A percentile compares a stretch with the other conserved stretches of the same genome.
Evolutionary conservation across 2,888 invertebrate genomes (phyloP).

Genomic region (Ichneumoninae sp.): DNA sequence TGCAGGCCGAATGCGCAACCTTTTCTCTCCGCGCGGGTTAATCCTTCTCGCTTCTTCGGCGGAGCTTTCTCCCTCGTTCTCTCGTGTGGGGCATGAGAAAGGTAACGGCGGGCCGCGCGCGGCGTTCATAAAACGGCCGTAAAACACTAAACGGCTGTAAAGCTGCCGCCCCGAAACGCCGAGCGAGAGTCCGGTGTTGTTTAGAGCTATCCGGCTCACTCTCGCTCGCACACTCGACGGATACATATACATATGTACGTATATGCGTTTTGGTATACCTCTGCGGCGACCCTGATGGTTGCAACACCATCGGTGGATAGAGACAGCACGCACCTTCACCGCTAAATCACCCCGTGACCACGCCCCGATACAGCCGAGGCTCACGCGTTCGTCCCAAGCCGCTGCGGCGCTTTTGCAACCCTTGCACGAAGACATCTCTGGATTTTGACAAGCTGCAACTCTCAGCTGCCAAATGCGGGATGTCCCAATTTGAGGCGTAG

Average conservation of each 20-base stretch:
- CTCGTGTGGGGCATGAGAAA: slow-evolving; percentile 61
- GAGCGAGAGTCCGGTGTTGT: slow-evolving; percentile 70
- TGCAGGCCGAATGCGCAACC: slow-evolving; percentile 28
- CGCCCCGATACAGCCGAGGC: slow-evolving; percentile 74
- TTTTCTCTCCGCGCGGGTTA: slow-evolving; percentile 4
- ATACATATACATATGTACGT: not conserved
- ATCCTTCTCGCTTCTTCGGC: not conserved
- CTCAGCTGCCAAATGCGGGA: slow-evolving; percentile 26
- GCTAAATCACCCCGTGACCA: slow-evolving; percentile 82
- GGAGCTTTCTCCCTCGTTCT: slow-evolving; percentile 54
- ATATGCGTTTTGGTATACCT: slow-evolving; percentile 62
- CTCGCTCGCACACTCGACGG: slow-evolving; percentile 25
- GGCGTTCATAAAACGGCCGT: slow-evolving; percentile 84
- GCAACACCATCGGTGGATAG: slow-evolving; percentile 73
- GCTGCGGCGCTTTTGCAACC: slow-evolving; percentile 39
- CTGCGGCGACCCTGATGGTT: slow-evolving; percentile 69
- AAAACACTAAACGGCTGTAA: slow-evolving; percentile 84
- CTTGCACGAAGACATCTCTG: slow-evolving; percentile 19
- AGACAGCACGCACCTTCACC: slow-evolving; percentile 80
- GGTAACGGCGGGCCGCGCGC: slow-evolving; percentile 69
- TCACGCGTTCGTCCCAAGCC: slow-evolving; percentile 58
- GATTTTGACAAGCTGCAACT: slow-evolving; percentile 14
- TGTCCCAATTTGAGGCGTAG: not conserved
- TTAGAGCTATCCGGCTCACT: slow-evolving; percentile 67
- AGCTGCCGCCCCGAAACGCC: slow-evolving; percentile 83